Conservation (phyloP, 2,797 vertebrate genomes). For the Tolypeutes matacus region DNA sequence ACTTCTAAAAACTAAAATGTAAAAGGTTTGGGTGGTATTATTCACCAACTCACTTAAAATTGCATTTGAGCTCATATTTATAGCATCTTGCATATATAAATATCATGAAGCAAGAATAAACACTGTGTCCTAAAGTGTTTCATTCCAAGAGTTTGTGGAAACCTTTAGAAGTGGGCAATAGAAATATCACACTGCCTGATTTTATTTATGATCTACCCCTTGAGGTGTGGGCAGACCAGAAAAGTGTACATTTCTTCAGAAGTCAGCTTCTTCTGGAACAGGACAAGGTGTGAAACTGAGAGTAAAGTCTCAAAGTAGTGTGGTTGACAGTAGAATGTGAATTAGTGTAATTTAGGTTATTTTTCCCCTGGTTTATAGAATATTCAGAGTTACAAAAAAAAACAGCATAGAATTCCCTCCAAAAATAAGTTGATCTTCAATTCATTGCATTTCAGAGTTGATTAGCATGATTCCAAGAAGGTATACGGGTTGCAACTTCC, state of each 20-base stretch:
- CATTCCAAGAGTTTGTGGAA: constrained; percentile 79
- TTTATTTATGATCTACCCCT: constrained; percentile 81
- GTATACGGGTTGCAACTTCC: not conserved
- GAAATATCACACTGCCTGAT: constrained; percentile 74
- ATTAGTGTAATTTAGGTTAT: constrained; percentile 70
- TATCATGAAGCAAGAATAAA: constrained; percentile 83
- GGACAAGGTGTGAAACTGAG: constrained; percentile 78
- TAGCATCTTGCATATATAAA: constrained; percentile 83
- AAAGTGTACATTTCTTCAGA: constrained; percentile 80
- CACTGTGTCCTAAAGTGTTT: constrained; percentile 76
- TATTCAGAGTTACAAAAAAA: constrained; percentile 70
- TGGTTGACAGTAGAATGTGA: constrained; percentile 71
- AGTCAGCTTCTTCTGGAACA: constrained; percentile 74
- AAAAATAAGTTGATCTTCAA: constrained; percentile 21
- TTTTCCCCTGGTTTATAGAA: constrained; percentile 62
- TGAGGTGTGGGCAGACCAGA: constrained; percentile 58
- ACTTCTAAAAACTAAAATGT: constrained; percentile 74
- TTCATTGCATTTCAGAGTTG: constrained; percentile 11
- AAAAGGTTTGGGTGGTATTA: constrained; percentile 76
- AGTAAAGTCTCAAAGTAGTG: constrained; percentile 68
- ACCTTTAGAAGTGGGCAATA: constrained; percentile 84
- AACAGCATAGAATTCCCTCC: constrained; percentile 51
- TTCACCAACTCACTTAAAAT: constrained; percentile 78
- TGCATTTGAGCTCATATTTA: constrained; percentile 81
- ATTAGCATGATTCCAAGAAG: not conserved